A percentile compares a stretch with the other conserved stretches of the same genome.
Evolutionary conservation across 1,140 invertebrate species (phyloP).

Genomic region (Conus betulinus): DNA sequence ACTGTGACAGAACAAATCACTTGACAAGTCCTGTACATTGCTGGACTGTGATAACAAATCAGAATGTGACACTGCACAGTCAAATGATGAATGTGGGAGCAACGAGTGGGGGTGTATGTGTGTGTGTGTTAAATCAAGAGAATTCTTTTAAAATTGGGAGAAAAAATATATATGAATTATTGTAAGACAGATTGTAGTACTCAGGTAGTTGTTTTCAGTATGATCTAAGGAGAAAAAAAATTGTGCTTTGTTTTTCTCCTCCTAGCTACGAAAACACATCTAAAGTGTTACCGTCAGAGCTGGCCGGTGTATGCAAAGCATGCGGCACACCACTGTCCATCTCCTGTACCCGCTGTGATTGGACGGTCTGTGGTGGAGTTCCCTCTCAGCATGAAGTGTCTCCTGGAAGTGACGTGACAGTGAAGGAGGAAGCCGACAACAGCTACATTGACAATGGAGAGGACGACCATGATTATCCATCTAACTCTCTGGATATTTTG

Average conservation of each 20-base stretch:
- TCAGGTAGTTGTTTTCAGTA: too few relatives aligned
- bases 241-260: background rate
- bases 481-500: background rate
- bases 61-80: too few relatives aligned
- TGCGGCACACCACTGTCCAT: background rate
- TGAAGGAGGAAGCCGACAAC: background rate
- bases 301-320: background rate
- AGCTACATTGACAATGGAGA: background rate
- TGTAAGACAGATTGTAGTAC: too few relatives aligned
- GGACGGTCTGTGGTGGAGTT: background rate
- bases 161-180: too few relatives aligned
- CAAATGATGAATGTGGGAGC: too few relatives aligned
- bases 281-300: background rate
- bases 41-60: too few relatives aligned
- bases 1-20: too few relatives aligned
- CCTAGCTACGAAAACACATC: background rate
- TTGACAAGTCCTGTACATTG: too few relatives aligned
- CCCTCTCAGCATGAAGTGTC: too few relatives aligned
- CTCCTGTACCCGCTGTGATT: background rate
- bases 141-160: too few relatives aligned
- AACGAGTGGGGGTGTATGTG: too few relatives aligned
- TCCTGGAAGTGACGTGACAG: background rate
- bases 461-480: background rate
- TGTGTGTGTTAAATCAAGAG: too few relatives aligned
- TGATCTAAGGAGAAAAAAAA: background rate